Conservation (phyloP, 2,113 vertebrate species). For the Gopherus flavomarginatus region DNA sequence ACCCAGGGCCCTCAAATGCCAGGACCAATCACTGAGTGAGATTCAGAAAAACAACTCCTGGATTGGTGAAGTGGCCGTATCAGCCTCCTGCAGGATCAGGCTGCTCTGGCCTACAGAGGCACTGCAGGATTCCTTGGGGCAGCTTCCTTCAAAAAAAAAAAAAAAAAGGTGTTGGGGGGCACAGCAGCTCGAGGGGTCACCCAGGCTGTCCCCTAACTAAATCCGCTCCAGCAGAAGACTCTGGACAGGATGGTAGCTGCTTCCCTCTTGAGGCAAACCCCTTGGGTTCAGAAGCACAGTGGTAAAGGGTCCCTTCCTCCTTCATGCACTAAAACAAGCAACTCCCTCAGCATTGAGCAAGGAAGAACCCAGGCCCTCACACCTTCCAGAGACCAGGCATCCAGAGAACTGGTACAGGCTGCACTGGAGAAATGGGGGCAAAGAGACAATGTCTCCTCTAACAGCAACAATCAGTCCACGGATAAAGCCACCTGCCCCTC, state of each 20-base stretch:
- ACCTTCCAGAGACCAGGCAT: background rate
- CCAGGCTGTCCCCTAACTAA: background rate
- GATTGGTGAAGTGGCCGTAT: background rate
- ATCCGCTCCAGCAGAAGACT: no score
- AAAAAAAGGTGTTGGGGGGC: no score
- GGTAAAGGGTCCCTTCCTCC: background rate
- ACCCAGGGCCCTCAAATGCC: background rate
- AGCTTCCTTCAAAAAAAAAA: background rate
- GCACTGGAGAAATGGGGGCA: background rate
- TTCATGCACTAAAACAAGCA: background rate
- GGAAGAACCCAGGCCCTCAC: background rate
- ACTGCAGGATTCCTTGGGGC: background rate
- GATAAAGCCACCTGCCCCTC: background rate
- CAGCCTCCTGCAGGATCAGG: background rate
- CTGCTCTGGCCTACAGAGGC: background rate
- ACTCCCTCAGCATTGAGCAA: no score
- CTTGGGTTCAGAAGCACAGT: background rate
- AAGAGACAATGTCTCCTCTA: background rate
- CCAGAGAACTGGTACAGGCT: background rate
- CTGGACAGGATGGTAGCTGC: no score
- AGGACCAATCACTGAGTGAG: no score
- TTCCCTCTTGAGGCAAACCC: background rate
- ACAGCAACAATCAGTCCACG: fast-evolving
- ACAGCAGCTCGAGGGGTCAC: background rate
- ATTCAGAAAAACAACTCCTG: background rate